Percentiles rank a stretch among this genome's conserved stretches.
Conservation (phyloP, 64 coral and sea anemone genomes). For the Acropora yongei region DNA sequence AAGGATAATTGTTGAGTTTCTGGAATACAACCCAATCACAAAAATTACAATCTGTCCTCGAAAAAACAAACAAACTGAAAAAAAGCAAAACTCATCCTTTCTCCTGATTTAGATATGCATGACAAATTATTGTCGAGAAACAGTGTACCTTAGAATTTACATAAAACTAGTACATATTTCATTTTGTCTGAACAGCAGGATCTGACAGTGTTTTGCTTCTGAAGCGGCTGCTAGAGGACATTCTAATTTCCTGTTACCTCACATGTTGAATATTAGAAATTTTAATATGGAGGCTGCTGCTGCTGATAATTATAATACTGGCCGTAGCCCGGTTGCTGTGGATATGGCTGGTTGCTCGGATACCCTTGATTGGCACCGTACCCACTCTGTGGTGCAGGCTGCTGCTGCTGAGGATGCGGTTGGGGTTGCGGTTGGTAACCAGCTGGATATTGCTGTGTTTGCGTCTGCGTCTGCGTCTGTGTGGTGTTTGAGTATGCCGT, state of each 20-base stretch:
- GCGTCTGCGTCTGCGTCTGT: slow-evolving; percentile 35
- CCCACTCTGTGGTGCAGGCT: slow-evolving; percentile 45
- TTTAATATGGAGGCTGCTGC: neutral
- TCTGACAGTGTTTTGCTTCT: neutral
- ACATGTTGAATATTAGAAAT: slow-evolving; percentile 1
- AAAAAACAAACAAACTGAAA: no score
- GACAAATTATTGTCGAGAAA: no score
- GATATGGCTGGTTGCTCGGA: slow-evolving; percentile 56
- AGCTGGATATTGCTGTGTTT: slow-evolving; percentile 24
- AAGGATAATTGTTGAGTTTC: no score
- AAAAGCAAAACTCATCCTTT: no score
- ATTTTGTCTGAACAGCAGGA: no score
- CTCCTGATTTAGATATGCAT: no score
- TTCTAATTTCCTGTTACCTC: neutral
- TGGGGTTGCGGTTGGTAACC: slow-evolving; percentile 56
- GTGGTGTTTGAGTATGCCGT: slow-evolving; percentile 34
- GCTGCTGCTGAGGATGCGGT: slow-evolving; percentile 38
- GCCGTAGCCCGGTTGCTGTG: slow-evolving; percentile 58
- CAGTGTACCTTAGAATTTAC: no score
- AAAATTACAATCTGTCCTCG: no score
- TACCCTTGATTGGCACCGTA: slow-evolving; percentile 36
- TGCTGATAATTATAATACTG: slow-evolving; percentile 36
- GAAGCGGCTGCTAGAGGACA: neutral
- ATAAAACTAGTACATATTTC: no score
- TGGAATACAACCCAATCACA: no score